Base-by-base conservation (phyloP, 2,113 vertebrate species). In the Elachura formosa region DNA sequence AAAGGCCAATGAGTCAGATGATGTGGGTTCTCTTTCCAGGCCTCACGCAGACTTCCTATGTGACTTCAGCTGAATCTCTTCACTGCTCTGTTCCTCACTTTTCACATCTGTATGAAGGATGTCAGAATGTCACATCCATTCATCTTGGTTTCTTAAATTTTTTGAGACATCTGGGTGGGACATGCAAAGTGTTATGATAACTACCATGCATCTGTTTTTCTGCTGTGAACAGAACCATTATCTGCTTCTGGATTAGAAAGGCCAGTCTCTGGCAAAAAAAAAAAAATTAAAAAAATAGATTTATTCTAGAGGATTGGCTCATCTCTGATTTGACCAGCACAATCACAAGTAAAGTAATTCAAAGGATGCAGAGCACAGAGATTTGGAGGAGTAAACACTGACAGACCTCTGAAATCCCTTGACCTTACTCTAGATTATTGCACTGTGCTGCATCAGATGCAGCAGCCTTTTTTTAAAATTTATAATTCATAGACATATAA, bases 401-500 rank as follows among this genome's bases (percentile, higher is more conserved):
- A 64, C 84, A 82, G 78, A 76, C 52, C 83, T 94, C 92, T 94
- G 83, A 96, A 96, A 94, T 85, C 89, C 91, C 82, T 88, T 91
- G 89, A 96, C 92, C 62, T 95, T 92, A 95, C 79, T 87, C 96
- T 84, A 96, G 94, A 95, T 97, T 96, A 96, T 87, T 93, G 54
- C 38, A 49, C 36, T 81, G 56, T 26, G 58, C 78, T 72, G 28
- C 72, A 84, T 93, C 79, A 84, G 79, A 93, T 71, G 61, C 79
- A 80, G 51, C 75, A 62, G 29, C 25, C 56, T 31, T 92, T 93
- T 79, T 80, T 67, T 23, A 11, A 15, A 2, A 90, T 94, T 96
- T 94, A 94, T 92, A 94, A 97, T 96, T 97, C 93, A 96, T 88
- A 95, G 82, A 56, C 80, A 84, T 77, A 96, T 95, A 96, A 97